Conservation (phyloP, 2,797 vertebrate genomes). For the Neosilurus hyrtlii region DNA sequence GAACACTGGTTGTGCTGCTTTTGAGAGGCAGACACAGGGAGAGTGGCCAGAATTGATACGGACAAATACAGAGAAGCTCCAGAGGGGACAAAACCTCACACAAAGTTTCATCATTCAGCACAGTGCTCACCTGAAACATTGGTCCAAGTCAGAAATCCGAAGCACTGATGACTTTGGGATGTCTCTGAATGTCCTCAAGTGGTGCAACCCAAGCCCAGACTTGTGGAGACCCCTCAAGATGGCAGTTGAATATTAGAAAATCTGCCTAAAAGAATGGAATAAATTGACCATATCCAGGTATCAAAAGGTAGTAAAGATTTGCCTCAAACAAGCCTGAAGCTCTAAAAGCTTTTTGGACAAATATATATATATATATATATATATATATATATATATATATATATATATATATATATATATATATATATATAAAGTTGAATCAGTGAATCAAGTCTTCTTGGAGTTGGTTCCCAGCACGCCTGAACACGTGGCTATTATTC, state of each 20-base stretch:
- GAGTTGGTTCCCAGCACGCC: too few species aligned
- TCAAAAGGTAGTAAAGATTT: background rate
- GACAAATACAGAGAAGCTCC: background rate
- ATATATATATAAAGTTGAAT: too few species aligned
- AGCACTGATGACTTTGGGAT: background rate
- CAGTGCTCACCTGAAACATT: background rate
- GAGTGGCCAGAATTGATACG: background rate
- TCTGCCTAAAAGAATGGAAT: background rate
- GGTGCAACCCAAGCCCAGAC: background rate
- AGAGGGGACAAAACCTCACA: background rate
- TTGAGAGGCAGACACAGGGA: background rate
- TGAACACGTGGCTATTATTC: too few species aligned
- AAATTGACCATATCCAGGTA: background rate
- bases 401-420: too few species aligned
- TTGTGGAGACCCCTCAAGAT: background rate
- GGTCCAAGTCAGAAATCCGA: background rate
- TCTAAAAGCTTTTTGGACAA: background rate
- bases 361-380: too few species aligned
- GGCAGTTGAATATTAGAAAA: background rate
- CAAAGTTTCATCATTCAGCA: background rate
- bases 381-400: too few species aligned
- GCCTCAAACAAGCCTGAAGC: background rate
- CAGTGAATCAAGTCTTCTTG: too few species aligned
- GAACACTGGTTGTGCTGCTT: background rate
- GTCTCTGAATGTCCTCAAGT: background rate